These are phyloP conservation scores for Peromyscus maniculatus DNA, from an alignment of 2,113 vertebrate species.

Conservation along the genomic window DNA sequence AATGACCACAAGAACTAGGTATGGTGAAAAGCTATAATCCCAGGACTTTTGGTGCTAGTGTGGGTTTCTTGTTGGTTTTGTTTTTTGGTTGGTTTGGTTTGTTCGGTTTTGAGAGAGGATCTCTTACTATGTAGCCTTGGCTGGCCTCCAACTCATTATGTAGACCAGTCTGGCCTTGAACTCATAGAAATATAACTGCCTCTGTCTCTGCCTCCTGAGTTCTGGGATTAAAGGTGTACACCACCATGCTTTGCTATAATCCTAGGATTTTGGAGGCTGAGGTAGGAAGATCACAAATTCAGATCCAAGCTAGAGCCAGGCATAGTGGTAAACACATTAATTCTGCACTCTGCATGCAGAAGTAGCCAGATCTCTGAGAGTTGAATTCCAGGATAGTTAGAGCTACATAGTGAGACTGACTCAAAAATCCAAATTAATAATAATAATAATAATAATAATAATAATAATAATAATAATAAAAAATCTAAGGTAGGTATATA, in stretches of 20 bases:
- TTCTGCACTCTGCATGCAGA: neutral
- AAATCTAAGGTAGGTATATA: neutral
- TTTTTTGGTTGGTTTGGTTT: neutral
- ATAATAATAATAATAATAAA: neutral
- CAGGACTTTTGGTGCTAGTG: neutral
- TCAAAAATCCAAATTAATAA: neutral
- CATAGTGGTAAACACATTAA: neutral
- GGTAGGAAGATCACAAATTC: neutral
- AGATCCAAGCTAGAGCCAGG: neutral
- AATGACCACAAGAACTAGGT: conserved; percentile 1
- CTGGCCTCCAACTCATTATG: neutral
- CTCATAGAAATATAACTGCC: neutral
- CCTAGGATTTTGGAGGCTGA: neutral
- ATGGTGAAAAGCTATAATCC: neutral
- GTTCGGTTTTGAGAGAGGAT: neutral
- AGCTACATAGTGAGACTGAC: neutral
- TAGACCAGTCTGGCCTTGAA: neutral
- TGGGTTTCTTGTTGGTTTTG: neutral
- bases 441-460: neutral
- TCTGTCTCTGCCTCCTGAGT: neutral
- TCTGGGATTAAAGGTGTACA: neutral
- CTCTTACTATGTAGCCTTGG: neutral
- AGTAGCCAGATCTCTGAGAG: neutral
- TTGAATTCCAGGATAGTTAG: neutral
- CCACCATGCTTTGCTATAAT: neutral